A percentile compares a stretch with the other conserved stretches of the same genome.
These are phyloP conservation scores for Bursaphelenchus mucronatus DNA, from an alignment of 1,140 invertebrate species.

Conservation along the genomic window DNA sequence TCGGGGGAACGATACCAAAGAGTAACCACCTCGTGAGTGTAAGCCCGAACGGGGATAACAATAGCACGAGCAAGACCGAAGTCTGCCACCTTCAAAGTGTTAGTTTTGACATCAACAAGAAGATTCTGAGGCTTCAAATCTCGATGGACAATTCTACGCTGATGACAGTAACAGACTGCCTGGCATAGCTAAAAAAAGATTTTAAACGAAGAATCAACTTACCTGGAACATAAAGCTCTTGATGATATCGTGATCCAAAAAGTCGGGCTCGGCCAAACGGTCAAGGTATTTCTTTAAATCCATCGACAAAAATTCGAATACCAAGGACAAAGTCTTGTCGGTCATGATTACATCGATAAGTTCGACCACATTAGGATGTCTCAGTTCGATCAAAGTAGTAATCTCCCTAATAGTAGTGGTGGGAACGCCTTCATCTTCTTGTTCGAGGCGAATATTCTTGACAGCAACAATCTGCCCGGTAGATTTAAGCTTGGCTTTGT, in stretches of 20 bases:
- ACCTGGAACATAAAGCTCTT: conserved; percentile 68
- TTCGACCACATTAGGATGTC: conserved; percentile 84
- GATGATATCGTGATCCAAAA: conserved; percentile 31
- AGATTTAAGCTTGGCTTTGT: conserved; percentile 79
- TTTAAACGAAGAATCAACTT: conserved; percentile 61
- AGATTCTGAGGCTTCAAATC: conserved; percentile 96
- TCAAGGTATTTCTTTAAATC: conserved; percentile 97
- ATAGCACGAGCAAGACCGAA: conserved; percentile 94
- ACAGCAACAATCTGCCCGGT: conserved; percentile 85
- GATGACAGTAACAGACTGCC: conserved; percentile 92
- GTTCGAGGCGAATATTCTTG: conserved; percentile 87
- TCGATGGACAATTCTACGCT: conserved; percentile 83
- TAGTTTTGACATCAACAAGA: conserved; percentile 83
- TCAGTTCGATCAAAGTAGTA: conserved; percentile 81
- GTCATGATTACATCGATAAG: conserved; percentile 83
- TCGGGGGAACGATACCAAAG: conserved; percentile 97
- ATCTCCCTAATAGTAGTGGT: conserved; percentile 91
- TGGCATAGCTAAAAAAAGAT: conserved; percentile 75
- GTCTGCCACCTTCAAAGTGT: conserved; percentile 86
- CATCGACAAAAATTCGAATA: conserved; percentile 97
- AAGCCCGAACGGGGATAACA: conserved; percentile 82
- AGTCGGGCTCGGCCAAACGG: conserved; percentile 66
- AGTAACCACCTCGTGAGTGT: conserved; percentile 78
- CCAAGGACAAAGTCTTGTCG: conserved; percentile 70
- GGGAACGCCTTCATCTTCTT: conserved; percentile 86